A percentile compares a stretch with the other conserved stretches of the same genome.
Conservation (phyloP, 2,888 invertebrate species). For the Cerceris ruficornis region DNA sequence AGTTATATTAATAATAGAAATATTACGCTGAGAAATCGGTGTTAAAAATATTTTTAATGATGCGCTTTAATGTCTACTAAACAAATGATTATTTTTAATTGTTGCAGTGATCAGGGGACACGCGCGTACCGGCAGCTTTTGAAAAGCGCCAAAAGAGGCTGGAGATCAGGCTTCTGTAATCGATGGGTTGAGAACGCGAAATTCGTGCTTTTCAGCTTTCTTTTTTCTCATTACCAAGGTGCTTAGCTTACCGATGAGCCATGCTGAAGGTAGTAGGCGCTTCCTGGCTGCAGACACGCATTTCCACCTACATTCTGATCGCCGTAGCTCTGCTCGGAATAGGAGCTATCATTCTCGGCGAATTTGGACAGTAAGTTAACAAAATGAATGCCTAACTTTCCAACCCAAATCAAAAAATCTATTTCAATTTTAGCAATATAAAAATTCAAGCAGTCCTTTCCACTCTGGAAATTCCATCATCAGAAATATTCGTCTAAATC, state of each 20-base stretch:
- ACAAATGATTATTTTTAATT: slow-evolving; percentile 12
- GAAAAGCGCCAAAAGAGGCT: slow-evolving; percentile 56
- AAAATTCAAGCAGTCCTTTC: no score
- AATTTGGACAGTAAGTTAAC: slow-evolving; percentile 85
- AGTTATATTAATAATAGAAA: no score
- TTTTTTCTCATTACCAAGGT: slow-evolving; percentile 69
- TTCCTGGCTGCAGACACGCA: slow-evolving; percentile 89
- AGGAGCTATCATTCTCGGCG: slow-evolving; percentile 87
- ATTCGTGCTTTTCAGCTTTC: slow-evolving; percentile 64
- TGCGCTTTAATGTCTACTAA: background rate
- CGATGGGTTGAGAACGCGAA: slow-evolving; percentile 81
- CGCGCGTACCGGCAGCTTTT: slow-evolving; percentile 58
- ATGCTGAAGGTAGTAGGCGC: slow-evolving; percentile 91
- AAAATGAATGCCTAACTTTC: background rate
- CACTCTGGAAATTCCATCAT: no score
- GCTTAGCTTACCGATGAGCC: slow-evolving; percentile 79
- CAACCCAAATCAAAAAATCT: background rate
- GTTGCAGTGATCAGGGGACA: slow-evolving; percentile 58
- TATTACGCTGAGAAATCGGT: no score
- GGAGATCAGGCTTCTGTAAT: slow-evolving; percentile 74
- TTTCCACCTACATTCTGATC: slow-evolving; percentile 88
- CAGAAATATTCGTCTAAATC: no score
- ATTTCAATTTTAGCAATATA: no score
- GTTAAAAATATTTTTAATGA: no score
- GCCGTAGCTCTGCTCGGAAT: slow-evolving; percentile 87